A percentile compares a stretch with the other conserved stretches of the same genome.
Evolutionary conservation across 2,888 invertebrate species (phyloP).

Genomic region (Hemaris fuciformis): DNA sequence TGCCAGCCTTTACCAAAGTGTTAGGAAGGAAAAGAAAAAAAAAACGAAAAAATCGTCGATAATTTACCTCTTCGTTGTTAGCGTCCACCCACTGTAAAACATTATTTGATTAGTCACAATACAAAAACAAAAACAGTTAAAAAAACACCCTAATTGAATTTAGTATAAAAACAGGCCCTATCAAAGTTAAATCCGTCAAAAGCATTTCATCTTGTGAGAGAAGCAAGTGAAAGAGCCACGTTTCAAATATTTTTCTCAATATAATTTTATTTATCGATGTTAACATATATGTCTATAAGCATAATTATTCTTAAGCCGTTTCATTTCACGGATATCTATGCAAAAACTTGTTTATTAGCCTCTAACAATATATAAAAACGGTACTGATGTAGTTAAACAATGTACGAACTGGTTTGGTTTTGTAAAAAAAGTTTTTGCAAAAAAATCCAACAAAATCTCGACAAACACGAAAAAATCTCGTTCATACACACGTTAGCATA

Average conservation of each 20-base stretch:
- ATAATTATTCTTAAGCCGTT: slow-evolving; percentile 34
- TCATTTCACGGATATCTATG: slow-evolving; percentile 8
- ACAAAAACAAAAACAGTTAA: slow-evolving; percentile 41
- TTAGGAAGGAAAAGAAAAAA: slow-evolving; percentile 12
- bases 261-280: slow-evolving; percentile 51
- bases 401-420: neutral
- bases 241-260: slow-evolving; percentile 34
- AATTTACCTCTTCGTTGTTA: slow-evolving; percentile 84
- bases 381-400: neutral
- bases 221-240: slow-evolving; percentile 51
- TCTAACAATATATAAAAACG: slow-evolving; percentile 1
- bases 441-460: slow-evolving; percentile 20
- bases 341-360: slow-evolving; percentile 17
- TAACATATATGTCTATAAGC: slow-evolving; percentile 55
- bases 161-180: slow-evolving; percentile 27
- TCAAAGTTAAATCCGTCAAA: slow-evolving; percentile 46
- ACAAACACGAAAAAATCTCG: slow-evolving; percentile 20
- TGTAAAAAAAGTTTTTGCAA: slow-evolving; percentile 20
- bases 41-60: neutral
- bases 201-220: slow-evolving; percentile 67
- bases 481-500: slow-evolving; percentile 40
- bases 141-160: slow-evolving; percentile 21
- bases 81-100: slow-evolving; percentile 85
- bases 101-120: slow-evolving; percentile 74
- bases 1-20: slow-evolving; percentile 11